Evolutionary conservation across 2,888 invertebrate genomes (phyloP).

Genomic region (Octodonta nipae): DNA sequence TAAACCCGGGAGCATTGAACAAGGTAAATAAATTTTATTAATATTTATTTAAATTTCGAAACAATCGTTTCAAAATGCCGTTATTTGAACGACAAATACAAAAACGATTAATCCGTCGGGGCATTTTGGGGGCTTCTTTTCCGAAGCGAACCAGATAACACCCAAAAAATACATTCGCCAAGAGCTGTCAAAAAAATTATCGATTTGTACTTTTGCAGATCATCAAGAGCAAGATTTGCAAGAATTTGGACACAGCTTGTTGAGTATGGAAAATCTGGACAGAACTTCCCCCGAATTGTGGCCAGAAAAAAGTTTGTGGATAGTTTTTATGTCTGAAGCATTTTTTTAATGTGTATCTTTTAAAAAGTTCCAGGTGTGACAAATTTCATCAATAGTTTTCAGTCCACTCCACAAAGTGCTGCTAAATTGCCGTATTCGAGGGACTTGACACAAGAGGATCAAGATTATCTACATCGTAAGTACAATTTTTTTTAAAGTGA

Average conservation of each 20-base stretch:
- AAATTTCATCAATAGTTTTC: slow-evolving; percentile 61
- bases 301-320: slow-evolving; percentile 87
- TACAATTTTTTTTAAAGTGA: too few relatives aligned
- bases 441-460: slow-evolving; percentile 59
- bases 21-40: slow-evolving; percentile 38
- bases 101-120: background rate
- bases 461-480: slow-evolving; percentile 66
- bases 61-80: too few relatives aligned
- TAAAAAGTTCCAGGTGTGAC: slow-evolving; percentile 74
- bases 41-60: too few relatives aligned
- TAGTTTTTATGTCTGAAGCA: slow-evolving; percentile 4
- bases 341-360: background rate
- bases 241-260: slow-evolving; percentile 55
- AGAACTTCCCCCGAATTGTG: slow-evolving; percentile 91
- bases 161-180: too few relatives aligned
- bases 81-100: too few relatives aligned
- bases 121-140: too few relatives aligned
- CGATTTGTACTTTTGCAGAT: slow-evolving; percentile 14
- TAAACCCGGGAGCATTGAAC: slow-evolving; percentile 47
- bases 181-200: slow-evolving; percentile 17
- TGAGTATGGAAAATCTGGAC: slow-evolving; percentile 83
- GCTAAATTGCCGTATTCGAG: slow-evolving; percentile 54
- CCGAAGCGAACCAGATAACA: too few relatives aligned
- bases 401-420: slow-evolving; percentile 38
- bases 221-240: slow-evolving; percentile 21